Percentiles rank a stretch among this genome's conserved stretches.
These are phyloP conservation scores for Eulacestoma nigropectus DNA, from an alignment of 2,113 vertebrate species.

Conservation along the genomic window DNA sequence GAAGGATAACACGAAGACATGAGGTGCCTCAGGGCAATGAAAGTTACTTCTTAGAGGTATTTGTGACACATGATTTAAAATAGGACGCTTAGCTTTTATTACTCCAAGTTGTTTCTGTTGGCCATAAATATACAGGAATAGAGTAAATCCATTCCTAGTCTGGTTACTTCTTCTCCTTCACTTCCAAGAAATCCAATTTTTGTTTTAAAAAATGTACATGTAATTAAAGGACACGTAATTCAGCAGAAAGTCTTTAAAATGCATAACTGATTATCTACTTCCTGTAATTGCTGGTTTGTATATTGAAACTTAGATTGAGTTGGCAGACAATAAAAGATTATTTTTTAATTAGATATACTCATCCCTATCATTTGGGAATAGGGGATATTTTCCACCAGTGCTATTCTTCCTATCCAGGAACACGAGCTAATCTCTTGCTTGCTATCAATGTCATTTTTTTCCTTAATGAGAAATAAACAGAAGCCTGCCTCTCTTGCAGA, in stretches of 20 bases:
- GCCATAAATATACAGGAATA: neutral
- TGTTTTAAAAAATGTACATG: conserved; percentile 41
- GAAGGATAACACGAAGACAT: neutral
- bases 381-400: conserved; percentile 28
- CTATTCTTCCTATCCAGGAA: neutral
- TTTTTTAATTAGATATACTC: conserved; percentile 72
- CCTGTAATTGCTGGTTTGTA: conserved; percentile 69
- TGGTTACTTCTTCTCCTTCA: conserved; percentile 1
- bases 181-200: conserved; percentile 48
- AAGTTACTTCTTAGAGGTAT: neutral
- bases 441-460: conserved; percentile 13
- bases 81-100: neutral
- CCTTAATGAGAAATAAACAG: conserved; percentile 27
- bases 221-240: conserved; percentile 63
- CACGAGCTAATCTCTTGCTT: neutral
- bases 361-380: conserved; percentile 58
- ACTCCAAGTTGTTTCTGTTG: neutral
- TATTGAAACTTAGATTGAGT: conserved; percentile 66
- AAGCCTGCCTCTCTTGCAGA: neutral
- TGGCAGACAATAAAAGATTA: conserved; percentile 69
- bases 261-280: conserved; percentile 67
- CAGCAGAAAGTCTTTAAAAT: conserved; percentile 63
- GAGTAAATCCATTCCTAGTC: neutral
- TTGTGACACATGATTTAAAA: conserved; percentile 3
- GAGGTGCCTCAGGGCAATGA: neutral